Percentiles rank a stretch among this genome's conserved stretches.
Conservation (phyloP, 2,797 vertebrate genomes). For the Odontamblyopus rebecca region DNA sequence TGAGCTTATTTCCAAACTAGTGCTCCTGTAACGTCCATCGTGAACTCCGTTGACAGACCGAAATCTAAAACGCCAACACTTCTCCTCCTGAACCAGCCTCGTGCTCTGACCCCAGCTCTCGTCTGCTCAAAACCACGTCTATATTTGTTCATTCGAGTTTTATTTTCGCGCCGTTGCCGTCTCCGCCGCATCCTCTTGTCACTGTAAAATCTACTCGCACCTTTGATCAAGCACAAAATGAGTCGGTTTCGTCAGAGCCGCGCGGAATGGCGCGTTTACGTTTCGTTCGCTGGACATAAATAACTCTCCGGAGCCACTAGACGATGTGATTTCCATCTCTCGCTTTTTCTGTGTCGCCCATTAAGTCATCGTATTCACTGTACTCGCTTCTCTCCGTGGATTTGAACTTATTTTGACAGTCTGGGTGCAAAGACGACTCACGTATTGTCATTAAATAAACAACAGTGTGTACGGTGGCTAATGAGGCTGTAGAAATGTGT, state of each 20-base stretch:
- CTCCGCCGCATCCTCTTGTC: constrained; percentile 42
- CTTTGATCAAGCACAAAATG: constrained; percentile 67
- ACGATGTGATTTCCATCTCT: constrained; percentile 24
- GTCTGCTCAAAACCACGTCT: constrained; percentile 47
- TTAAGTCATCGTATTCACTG: constrained; percentile 13
- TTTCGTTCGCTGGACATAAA: constrained; percentile 61
- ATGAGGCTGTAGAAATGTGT: background rate
- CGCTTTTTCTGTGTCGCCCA: constrained; percentile 22
- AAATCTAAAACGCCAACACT: constrained; percentile 6
- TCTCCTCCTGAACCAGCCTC: constrained; percentile 11
- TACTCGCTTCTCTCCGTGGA: constrained; percentile 13
- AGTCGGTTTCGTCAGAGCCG: constrained; percentile 59
- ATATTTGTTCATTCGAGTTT: constrained; percentile 66
- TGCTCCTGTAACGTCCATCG: too few relatives aligned
- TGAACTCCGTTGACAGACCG: too few relatives aligned
- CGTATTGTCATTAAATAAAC: constrained; percentile 4
- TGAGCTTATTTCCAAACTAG: too few relatives aligned
- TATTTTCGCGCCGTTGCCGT: constrained; percentile 42
- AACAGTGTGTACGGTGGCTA: background rate
- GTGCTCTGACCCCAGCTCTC: constrained; percentile 48
- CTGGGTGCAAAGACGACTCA: constrained; percentile 1
- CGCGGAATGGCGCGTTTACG: constrained; percentile 54
- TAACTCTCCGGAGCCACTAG: constrained; percentile 54
- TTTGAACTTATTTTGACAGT: constrained; percentile 19
- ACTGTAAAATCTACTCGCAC: constrained; percentile 23